Evolutionary conservation across 1,140 invertebrate species (phyloP), one percentile per base, ranked within the genome.

Genomic region (Agrilus planipennis): DNA sequence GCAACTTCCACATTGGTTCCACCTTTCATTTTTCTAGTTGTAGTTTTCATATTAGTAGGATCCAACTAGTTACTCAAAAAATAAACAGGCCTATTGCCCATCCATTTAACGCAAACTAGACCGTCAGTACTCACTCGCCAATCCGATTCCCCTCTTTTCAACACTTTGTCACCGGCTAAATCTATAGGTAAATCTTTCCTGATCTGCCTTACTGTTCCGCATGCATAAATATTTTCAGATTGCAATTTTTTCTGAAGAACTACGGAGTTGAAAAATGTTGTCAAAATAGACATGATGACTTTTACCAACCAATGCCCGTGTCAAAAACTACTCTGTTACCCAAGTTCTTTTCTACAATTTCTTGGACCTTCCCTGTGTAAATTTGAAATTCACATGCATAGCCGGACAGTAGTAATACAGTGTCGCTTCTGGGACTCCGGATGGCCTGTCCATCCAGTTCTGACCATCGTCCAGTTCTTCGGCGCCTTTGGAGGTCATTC

Each of bases 61-160:
- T 57, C 52, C 43, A 63, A 50, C 50, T 54, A 61, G 49, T 64
- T 65, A 9, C 54, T 58, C 22, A 60, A 44, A 39, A 67, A 62
- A 35, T 45, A 42, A 42, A 65, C 60, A 5, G 45, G 22, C 53
- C 52, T 58, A 44, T 58, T 62, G 47, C 64, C 61, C 42, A 55
- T 63, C 54, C 56, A 64, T 55, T 63, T 61, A 28, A 52, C 44
- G 52, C 42, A 61, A 42, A 46, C 44, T 47, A 62, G 47, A 22
- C 55, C 56, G 34, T 52, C 51, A 44, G 52, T 44, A 25, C 49
- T 61, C 44, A 57, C 54, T 32, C 51, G 37, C 50, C 52, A 55
- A 47, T 63, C 58, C 46, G 42, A 54, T 14, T 62, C 50, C 32
- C 58, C 58, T 34, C 54, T 47, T 37, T 52, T 50, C 54, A 58